A percentile compares a stretch with the other conserved stretches of the same genome.
These are phyloP conservation scores for Netelia inedita DNA, from an alignment of 2,888 invertebrate genomes.

Conservation along the genomic window DNA sequence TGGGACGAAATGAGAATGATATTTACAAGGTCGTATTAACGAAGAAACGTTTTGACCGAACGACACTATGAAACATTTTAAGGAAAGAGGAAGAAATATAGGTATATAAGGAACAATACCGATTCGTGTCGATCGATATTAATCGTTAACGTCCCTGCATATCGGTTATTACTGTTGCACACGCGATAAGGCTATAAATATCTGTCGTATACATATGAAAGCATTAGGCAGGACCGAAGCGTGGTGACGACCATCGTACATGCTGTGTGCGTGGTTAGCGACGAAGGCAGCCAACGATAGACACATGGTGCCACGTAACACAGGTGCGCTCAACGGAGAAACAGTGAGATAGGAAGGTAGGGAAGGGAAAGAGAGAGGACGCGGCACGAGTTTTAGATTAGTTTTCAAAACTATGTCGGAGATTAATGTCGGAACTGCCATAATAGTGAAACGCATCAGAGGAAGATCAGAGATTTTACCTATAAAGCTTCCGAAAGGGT, in stretches of 20 bases:
- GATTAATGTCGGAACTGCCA: constrained; percentile 67
- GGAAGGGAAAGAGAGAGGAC: constrained; percentile 8
- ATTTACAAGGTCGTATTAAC: not conserved
- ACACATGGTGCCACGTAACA: constrained; percentile 39
- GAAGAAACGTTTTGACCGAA: not conserved
- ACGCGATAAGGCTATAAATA: constrained; percentile 60
- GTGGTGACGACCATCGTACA: constrained; percentile 48
- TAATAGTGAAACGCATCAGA: constrained; percentile 42
- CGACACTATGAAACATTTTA: not conserved
- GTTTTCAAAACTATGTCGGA: constrained; percentile 68
- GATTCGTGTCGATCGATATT: not conserved
- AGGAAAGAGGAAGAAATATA: not conserved
- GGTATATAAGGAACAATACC: not conserved
- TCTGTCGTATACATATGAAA: constrained; percentile 42
- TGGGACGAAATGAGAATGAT: too few species aligned
- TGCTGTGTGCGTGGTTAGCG: constrained; percentile 11
- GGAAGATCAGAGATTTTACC: constrained; percentile 33
- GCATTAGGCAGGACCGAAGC: constrained; percentile 49
- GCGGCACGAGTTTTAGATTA: constrained; percentile 67
- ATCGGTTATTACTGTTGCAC: constrained; percentile 39
- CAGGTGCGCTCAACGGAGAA: constrained; percentile 42
- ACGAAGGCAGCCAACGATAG: not conserved
- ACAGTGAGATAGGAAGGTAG: constrained; percentile 18
- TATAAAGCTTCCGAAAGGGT: not conserved
- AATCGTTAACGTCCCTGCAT: constrained; percentile 25